phyloP scores from a whole-genome alignment of 2,888 invertebrate species.

The Julus scandinavius region DNA sequence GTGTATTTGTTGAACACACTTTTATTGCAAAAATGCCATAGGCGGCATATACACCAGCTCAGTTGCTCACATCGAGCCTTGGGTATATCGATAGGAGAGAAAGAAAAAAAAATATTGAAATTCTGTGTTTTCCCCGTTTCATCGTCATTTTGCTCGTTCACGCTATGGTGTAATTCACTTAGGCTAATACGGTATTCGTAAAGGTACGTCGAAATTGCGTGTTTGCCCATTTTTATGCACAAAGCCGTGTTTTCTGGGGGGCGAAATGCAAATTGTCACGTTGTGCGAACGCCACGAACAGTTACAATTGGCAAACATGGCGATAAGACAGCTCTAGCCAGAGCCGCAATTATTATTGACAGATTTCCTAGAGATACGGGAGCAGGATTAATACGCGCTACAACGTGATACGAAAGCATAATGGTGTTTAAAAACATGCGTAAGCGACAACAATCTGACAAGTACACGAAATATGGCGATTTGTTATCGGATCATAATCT shows the following conservation, averaged over 20 bases:
- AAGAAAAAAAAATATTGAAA: constrained; percentile 17
- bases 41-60: not conserved
- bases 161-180: constrained; percentile 31
- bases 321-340: not conserved
- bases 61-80: not conserved
- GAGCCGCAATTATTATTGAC: constrained; percentile 38
- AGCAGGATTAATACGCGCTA: not conserved
- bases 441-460: not conserved
- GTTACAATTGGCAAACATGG: constrained; percentile 40
- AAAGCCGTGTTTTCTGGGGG: not conserved
- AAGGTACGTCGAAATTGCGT: constrained; percentile 24
- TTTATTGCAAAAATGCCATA: not conserved
- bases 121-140: not conserved
- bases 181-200: constrained; percentile 8
- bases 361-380: constrained; percentile 5
- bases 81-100: not conserved
- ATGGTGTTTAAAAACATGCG: constrained; percentile 5
- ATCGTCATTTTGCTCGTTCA: constrained; percentile 16
- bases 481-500: not conserved
- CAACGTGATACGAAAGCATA: constrained; percentile 26
- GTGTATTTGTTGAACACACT: not conserved
- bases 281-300: not conserved
- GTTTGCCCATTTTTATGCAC: constrained; percentile 11
- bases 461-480: not conserved
- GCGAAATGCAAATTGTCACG: constrained; percentile 43